These are phyloP conservation scores for Odocoileus virginianus DNA, from an alignment of 2,113 vertebrate species.

Conservation along the genomic window DNA sequence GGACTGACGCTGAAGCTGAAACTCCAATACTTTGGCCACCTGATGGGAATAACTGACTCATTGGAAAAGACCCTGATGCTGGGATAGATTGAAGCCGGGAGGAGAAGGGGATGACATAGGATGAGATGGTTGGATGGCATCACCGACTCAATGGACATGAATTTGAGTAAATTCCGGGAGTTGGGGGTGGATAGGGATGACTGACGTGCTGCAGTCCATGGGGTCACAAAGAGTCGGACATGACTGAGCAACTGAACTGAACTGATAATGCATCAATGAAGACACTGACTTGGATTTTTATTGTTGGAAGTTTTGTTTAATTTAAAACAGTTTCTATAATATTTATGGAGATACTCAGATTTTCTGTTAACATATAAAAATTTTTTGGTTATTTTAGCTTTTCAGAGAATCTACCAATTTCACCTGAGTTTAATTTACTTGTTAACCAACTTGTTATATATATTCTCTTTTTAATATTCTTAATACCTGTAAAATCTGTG, in stretches of 20 bases:
- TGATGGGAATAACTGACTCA: too few relatives aligned
- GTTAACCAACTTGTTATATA: not conserved
- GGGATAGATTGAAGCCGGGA: too few relatives aligned
- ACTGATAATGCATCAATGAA: not conserved
- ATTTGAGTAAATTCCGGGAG: not conserved
- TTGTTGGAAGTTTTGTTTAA: not conserved
- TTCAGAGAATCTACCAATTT: not conserved
- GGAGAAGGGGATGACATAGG: not conserved
- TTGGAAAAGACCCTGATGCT: too few relatives aligned
- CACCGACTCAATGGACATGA: not conserved
- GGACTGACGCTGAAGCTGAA: too few relatives aligned
- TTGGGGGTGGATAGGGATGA: not conserved
- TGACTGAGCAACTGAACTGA: not conserved
- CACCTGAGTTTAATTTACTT: not conserved
- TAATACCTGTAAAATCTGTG: not conserved
- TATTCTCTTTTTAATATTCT: not conserved
- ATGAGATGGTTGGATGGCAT: not conserved
- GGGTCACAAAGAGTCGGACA: not conserved
- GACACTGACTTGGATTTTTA: not conserved
- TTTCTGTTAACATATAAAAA: not conserved
- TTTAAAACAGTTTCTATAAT: not conserved
- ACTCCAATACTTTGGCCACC: too few relatives aligned
- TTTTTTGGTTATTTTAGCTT: not conserved
- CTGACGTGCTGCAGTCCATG: fast-evolving
- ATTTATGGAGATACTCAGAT: not conserved